A percentile compares a stretch with the other conserved stretches of the same genome.
phyloP scores from a whole-genome alignment of 2,888 invertebrate species.

The Eilema sororculum region DNA sequence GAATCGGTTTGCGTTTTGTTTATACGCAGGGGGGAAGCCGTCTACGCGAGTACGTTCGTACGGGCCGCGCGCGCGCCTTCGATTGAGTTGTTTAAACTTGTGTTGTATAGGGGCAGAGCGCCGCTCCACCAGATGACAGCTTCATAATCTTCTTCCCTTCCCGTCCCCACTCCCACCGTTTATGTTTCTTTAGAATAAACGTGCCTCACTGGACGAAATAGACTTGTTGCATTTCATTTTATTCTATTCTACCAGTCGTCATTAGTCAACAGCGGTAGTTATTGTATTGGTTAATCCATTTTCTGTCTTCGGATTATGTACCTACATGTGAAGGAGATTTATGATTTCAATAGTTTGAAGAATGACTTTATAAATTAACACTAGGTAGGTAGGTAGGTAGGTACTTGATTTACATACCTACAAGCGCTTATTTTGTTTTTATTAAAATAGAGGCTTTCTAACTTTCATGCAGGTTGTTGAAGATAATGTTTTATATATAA shows the following conservation, averaged over 20 bases:
- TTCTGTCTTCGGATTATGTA: conserved; percentile 62
- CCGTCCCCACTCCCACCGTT: conserved; percentile 61
- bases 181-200: conserved; percentile 56
- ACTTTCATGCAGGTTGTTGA: no score
- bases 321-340: neutral
- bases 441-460: neutral
- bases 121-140: conserved; percentile 76
- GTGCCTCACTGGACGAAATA: conserved; percentile 67
- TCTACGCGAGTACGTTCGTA: conserved; percentile 51
- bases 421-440: neutral
- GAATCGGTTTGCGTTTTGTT: conserved; percentile 55
- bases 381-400: no score
- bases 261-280: conserved; percentile 13
- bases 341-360: neutral
- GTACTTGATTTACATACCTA: neutral
- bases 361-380: neutral
- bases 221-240: conserved; percentile 78
- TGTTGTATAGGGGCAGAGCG: conserved; percentile 48
- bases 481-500: no score
- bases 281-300: conserved; percentile 54
- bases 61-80: conserved; percentile 70
- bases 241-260: conserved; percentile 61
- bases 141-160: conserved; percentile 66
- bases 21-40: conserved; percentile 42
- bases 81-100: conserved; percentile 58